Conservation (phyloP, 2,113 vertebrate species). For the Meleagris gallopavo region DNA sequence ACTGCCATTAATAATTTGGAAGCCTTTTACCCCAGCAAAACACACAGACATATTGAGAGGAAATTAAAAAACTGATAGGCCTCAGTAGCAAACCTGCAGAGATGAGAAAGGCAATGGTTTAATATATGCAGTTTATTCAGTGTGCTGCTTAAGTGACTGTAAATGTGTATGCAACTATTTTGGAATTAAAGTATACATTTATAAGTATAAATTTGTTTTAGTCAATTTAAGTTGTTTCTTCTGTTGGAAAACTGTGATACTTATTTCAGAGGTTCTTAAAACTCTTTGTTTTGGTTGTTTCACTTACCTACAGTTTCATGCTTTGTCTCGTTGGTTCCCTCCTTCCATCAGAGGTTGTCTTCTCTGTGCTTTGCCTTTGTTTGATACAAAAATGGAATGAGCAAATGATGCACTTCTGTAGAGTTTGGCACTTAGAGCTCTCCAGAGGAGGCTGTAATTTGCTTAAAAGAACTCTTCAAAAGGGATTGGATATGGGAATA, state of each 20-base stretch:
- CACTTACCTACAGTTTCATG: not conserved
- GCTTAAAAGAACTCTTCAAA: not conserved
- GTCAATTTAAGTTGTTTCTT: not conserved
- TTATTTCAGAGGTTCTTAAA: not conserved
- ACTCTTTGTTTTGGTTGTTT: not conserved
- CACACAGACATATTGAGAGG: not conserved
- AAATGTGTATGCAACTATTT: slow-evolving; percentile 11
- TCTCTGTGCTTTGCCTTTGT: not conserved
- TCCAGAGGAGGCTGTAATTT: not conserved
- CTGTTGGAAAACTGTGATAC: not conserved
- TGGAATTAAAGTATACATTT: slow-evolving; percentile 44
- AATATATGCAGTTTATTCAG: not conserved
- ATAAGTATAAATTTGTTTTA: not conserved
- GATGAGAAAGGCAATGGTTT: not conserved
- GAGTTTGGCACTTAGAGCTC: not conserved
- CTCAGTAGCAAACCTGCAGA: not conserved
- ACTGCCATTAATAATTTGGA: not conserved
- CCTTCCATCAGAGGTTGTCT: not conserved
- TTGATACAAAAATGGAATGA: not conserved
- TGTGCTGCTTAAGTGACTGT: not conserved
- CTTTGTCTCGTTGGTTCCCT: not conserved
- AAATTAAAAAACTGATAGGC: not conserved
- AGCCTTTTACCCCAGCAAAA: not conserved
- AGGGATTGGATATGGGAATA: not conserved
- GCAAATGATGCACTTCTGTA: not conserved